Percentiles rank a stretch among this genome's conserved stretches.
These are phyloP conservation scores for Psettodes erumei DNA, from an alignment of 2,113 vertebrate genomes.

Conservation along the genomic window DNA sequence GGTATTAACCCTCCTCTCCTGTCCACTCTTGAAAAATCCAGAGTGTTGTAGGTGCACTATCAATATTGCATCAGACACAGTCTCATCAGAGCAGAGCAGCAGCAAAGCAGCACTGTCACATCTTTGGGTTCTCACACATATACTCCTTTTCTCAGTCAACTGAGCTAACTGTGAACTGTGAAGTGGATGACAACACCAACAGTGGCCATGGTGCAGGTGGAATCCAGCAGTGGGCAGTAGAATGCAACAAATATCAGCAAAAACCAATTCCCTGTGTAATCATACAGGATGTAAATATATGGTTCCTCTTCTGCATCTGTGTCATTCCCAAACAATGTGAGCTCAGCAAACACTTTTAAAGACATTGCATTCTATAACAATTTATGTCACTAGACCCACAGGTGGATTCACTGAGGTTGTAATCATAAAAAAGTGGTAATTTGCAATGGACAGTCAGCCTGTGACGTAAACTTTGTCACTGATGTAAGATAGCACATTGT, in stretches of 20 bases:
- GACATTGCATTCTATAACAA: background rate
- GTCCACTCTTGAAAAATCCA: no score
- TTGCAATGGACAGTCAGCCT: no score
- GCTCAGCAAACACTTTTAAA: background rate
- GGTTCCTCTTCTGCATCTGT: background rate
- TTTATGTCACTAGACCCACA: no score
- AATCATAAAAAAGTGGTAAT: no score
- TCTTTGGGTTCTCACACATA: background rate
- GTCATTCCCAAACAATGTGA: background rate
- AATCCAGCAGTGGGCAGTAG: constrained; percentile 49
- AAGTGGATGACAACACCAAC: background rate
- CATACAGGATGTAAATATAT: background rate
- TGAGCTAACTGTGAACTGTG: background rate
- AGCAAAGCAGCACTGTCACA: background rate
- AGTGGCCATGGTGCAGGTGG: background rate
- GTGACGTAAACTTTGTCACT: no score
- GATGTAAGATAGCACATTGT: no score
- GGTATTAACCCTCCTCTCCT: no score
- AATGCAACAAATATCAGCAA: constrained; percentile 4
- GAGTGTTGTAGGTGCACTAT: background rate
- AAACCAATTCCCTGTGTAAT: background rate
- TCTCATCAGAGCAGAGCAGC: background rate
- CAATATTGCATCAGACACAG: background rate
- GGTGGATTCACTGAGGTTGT: background rate
- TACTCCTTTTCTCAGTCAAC: background rate